Evolutionary conservation across 2,888 invertebrate genomes (phyloP), one percentile per base, ranked within the genome.

Genomic region (Drosophila kanekoi): DNA sequence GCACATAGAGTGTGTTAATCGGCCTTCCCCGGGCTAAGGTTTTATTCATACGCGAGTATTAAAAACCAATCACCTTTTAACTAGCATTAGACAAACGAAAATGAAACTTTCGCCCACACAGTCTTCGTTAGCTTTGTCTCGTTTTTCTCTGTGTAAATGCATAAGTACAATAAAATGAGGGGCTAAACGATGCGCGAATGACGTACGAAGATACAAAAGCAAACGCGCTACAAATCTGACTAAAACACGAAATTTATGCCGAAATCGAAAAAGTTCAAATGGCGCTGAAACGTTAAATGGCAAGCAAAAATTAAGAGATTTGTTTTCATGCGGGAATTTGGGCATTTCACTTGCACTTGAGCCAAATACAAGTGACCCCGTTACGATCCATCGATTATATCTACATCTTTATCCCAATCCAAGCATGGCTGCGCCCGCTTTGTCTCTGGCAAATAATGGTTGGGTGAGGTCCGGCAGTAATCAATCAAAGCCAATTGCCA

Each of bases 331-430:
- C 0, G n/a, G 18, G 20, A 18, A 13, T 23, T 16, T 40, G 11
- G 38, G 41, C 73, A 69, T 74, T 77, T 79, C 65, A 72, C 69
- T 75, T 86, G 87, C 75, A 86, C 84, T 82, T 82, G 88, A 79
- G 63, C 88, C 53, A 68, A 61, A 64, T 79, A 63, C 13, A 28
- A 37, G 14, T 83, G 88, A 83, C 83, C 88, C 83, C 56, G 66
- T 85, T 83, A 32, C 44, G 32, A 63, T 54, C 51, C 49, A 67
- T 49, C 65, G 69, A 75, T 59, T 61, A 49, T 47, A 68, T 51
- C 40, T 70, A 66, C 57, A 11, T 43, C 43, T 13, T 28, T 18
- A 37, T 37, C 52, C 65, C 81, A 66, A 67, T 49, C 76, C 83
- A 86, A 20, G 64, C 65, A 38, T 33, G 71, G 60, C 16, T 47